phyloP scores from a whole-genome alignment of 2,797 vertebrate species.

The Diglossa cyanea region DNA sequence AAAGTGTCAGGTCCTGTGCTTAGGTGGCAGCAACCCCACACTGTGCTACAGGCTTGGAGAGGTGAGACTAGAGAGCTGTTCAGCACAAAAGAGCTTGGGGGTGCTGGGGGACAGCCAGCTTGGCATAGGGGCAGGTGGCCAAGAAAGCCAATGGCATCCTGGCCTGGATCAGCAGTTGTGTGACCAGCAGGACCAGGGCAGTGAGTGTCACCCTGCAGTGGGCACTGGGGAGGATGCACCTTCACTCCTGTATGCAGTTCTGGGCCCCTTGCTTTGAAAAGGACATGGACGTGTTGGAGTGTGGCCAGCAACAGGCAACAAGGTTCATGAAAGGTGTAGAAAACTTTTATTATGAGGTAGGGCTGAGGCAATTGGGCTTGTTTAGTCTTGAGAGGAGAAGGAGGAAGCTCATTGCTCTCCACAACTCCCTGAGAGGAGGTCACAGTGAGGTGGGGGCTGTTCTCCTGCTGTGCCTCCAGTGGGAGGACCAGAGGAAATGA shows the following conservation, averaged over 20 bases:
- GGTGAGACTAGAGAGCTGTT: neutral
- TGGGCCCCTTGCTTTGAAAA: neutral
- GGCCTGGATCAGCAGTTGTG: neutral
- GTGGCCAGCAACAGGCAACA: neutral
- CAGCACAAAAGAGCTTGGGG: neutral
- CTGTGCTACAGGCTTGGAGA: neutral
- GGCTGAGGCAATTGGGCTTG: neutral
- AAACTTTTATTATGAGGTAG: neutral
- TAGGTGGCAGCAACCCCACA: neutral
- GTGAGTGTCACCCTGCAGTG: too few species aligned
- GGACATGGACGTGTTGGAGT: neutral
- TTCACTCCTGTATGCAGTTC: rapidly evolving
- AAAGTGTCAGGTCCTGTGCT: neutral
- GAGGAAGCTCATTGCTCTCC: neutral
- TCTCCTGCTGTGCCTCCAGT: neutral
- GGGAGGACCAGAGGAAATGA: neutral
- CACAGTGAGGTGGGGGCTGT: too few species aligned
- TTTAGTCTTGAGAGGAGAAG: neutral
- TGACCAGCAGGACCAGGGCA: neutral
- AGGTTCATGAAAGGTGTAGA: neutral
- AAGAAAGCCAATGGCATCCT: neutral
- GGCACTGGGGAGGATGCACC: neutral
- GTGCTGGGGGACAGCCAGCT: neutral
- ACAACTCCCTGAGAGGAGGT: neutral
- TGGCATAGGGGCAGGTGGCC: neutral